Conservation (phyloP, 2,113 vertebrate species). For the Forbesichthys agassizii region DNA sequence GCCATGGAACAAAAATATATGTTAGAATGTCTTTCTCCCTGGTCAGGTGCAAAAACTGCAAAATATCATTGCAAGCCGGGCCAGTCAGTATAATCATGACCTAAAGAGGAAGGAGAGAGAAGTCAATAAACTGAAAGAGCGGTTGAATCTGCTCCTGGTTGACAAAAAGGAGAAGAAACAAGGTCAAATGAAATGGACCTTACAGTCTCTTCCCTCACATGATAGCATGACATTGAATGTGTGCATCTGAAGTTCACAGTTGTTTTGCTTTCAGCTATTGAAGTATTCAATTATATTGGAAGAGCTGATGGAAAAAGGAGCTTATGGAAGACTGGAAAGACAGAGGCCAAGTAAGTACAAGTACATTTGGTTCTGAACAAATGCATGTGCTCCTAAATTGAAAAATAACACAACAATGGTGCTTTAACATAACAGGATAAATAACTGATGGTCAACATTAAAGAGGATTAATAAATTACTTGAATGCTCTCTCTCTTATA, state of each 20-base stretch:
- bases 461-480: not conserved
- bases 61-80: constrained; percentile 90
- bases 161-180: constrained; percentile 93
- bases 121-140: constrained; percentile 91
- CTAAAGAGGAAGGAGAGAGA: constrained; percentile 97
- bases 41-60: constrained; percentile 92
- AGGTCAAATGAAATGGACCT: constrained; percentile 62
- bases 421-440: no score
- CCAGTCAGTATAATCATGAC: constrained; percentile 94
- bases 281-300: constrained; percentile 91
- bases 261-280: constrained; percentile 82
- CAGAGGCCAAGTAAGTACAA: constrained; percentile 82
- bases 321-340: constrained; percentile 92
- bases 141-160: constrained; percentile 91
- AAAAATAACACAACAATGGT: no score
- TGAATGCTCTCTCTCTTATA: constrained; percentile 39
- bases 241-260: not conserved
- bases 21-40: not conserved
- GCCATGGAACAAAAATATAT: not conserved
- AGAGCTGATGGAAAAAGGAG: constrained; percentile 91
- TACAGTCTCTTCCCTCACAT: not conserved
- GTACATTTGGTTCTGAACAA: not conserved
- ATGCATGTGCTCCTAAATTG: not conserved
- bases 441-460: no score
- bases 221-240: not conserved